Evolutionary conservation across 2,888 invertebrate species (phyloP), one percentile per base, ranked within the genome.

Genomic region (Cephus pygmeus): DNA sequence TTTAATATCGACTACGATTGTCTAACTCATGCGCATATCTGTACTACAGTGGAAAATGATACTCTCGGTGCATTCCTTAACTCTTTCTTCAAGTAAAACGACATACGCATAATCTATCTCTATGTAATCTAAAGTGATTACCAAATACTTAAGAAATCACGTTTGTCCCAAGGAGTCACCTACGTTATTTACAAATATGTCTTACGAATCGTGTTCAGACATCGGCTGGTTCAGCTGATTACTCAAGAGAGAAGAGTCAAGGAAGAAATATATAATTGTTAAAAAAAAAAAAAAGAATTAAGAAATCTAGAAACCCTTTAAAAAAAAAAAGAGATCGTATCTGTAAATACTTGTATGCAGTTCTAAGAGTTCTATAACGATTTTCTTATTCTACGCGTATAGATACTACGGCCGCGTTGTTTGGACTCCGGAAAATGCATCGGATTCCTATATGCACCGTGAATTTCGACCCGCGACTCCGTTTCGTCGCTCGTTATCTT

Each of bases 401-500:
- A 56, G 56, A 56, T 56, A 9, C 56, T 56, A 9, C 56, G 56
- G 15, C 15, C 23, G 56, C 23, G 23, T 56, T 23, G 23, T 56
- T 56, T 56, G 23, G 56, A 56, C 15, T 56, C 9, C 56, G 56
- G 23, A 56, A 56, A 56, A 56, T 56, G 56, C 56, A 56, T 56
- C 56, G 56, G 56, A 56, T 56, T 56, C 33, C 71, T n/a, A 34
- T 34, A 34, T 34, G 71, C 71, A 34, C 71, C 33, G 71, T 71
- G 74, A 33, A 74, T 74, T 74, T 74, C 36, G 74, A 33, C 34
- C 36, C 74, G 36, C 34, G n/a, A 30, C 34, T 74, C 23, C 34
- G 73, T 73, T 73, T 73, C 73, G 73, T 73, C 34, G 73, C 34
- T 30, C 23, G 15, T 34, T 73, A 73, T 73, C 73, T 73, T 73